Evolutionary conservation across 2,113 vertebrate genomes (phyloP).

Genomic region (Prionailurus bengalensis): DNA sequence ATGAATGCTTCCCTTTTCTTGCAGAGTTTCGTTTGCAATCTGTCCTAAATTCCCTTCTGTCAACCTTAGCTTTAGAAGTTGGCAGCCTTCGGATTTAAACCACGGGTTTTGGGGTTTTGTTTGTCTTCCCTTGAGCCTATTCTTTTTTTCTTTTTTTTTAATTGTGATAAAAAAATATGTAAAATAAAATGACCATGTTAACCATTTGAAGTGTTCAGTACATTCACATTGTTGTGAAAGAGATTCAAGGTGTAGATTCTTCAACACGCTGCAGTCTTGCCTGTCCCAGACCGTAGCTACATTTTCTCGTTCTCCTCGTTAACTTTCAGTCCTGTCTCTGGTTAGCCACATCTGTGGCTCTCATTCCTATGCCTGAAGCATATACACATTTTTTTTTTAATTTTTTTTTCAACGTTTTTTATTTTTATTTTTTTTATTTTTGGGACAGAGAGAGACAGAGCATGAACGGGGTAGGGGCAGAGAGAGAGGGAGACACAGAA

Average conservation of each 20-base stretch:
- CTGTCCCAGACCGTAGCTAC: not conserved
- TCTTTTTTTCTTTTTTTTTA: not conserved
- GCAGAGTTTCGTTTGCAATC: not conserved
- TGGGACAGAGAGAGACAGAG: too few species aligned
- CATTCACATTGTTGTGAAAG: not conserved
- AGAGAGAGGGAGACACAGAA: too few species aligned
- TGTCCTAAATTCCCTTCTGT: not conserved
- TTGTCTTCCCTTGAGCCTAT: not conserved
- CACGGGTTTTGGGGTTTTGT: not conserved
- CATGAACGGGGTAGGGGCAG: too few species aligned
- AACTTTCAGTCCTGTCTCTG: not conserved
- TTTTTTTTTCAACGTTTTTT: too few species aligned
- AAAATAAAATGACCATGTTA: not conserved
- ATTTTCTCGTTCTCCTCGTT: conserved; percentile 35
- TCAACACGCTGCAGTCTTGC: not conserved
- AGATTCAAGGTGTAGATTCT: not conserved
- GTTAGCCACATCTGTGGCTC: not conserved
- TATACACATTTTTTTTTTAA: not conserved
- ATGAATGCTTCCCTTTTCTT: not conserved
- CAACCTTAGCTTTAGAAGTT: not conserved
- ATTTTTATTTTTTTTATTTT: too few species aligned
- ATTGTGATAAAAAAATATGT: not conserved
- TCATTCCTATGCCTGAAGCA: not conserved
- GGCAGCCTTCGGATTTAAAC: not conserved
- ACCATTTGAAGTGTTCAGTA: not conserved